Base-by-base conservation (phyloP, 2,113 vertebrate species). In the Eulemur macaco region DNA sequence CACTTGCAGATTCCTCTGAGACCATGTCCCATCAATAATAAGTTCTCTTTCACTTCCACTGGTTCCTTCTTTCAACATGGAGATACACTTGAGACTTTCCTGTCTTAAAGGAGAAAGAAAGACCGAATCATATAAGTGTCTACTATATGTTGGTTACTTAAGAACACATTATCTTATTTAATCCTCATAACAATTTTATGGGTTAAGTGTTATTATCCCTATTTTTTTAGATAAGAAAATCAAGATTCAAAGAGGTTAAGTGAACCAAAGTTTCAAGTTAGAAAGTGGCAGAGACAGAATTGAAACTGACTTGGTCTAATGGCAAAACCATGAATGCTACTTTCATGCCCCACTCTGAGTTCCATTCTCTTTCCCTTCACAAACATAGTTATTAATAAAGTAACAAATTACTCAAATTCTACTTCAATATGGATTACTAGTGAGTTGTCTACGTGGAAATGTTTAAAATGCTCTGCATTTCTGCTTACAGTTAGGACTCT, bases 191-290 rank as follows among this genome's bases (percentile, higher is more conserved):
- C 29, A 89, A 37, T 82, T 93, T 81, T 52, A 45, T 93, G 50
- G 47, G 10, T 92, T 45, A 76, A 12, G 23, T 45, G 5, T 83
- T 91, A 66, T 83, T 52, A 74, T 63, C 52, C 45, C 27, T 4
- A 42, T 64, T 88, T 91, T 83, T 85, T n/a, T 37, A 58, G 54
- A 63, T 71, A 71, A 91, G 52, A 94, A 94, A 81, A 81, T n/a
- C 31, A 85, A 85, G 71, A 84, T 60, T 42, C 52, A 91, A 34
- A 60, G 68, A 94, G 10, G 13, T 17, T 37, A 29, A 54, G 39
- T 58, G 45, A 50, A 34, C 23, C 47, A 50, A 80, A 45, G 60
- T 78, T 80, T 76, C 73, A 74, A 84, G 50, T 64, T 39, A 76
- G 64, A 66, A 54, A 86, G 31, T 66, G 31, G 14, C 45, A 80